phyloP scores from a whole-genome alignment of 2,113 vertebrate genomes.

The Turnix velox region DNA sequence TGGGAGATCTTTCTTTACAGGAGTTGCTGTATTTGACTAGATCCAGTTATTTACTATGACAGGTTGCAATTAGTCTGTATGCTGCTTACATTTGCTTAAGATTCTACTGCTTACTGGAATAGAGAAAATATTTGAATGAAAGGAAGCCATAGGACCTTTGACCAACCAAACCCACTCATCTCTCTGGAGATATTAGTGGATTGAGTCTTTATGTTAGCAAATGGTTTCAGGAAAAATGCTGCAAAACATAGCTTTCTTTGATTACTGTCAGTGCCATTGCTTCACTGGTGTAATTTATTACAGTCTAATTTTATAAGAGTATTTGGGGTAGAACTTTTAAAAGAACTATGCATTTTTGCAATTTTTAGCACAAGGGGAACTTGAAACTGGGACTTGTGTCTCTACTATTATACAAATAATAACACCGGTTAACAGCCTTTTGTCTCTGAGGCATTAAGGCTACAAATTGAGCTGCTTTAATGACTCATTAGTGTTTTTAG shows the following conservation, averaged over 20 bases:
- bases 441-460: conserved; percentile 1
- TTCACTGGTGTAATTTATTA: neutral
- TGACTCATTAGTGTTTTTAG: conserved; percentile 30
- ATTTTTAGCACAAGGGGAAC: neutral
- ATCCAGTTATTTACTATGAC: neutral
- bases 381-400: neutral
- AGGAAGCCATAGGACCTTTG: neutral
- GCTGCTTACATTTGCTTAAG: neutral
- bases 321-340: neutral
- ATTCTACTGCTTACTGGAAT: neutral
- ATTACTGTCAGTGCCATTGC: neutral
- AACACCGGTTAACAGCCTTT: neutral
- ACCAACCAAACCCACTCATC: neutral
- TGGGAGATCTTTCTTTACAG: neutral
- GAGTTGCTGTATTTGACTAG: neutral
- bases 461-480: neutral
- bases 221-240: neutral
- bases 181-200: neutral
- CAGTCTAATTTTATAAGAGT: neutral
- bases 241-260: neutral
- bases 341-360: neutral
- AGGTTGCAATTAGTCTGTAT: neutral
- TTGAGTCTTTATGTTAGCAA: neutral
- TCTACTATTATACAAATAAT: neutral
- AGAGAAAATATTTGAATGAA: neutral